Percentiles rank a stretch among this genome's conserved stretches.
Evolutionary conservation across 2,888 invertebrate genomes (phyloP).

Genomic region (Hydropsyche betteni): DNA sequence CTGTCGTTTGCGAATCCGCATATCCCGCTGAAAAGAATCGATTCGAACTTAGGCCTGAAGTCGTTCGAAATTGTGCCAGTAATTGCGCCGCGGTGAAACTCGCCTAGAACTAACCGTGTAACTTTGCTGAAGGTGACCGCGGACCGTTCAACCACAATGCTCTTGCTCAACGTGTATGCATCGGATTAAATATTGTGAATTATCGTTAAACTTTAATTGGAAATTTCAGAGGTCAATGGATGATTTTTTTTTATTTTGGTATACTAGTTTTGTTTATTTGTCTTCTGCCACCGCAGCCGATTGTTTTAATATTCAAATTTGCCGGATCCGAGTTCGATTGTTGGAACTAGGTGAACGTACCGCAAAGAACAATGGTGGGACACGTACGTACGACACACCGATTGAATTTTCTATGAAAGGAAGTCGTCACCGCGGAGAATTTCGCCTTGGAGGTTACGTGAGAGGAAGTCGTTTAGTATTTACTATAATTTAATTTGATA

Average conservation of each 20-base stretch:
- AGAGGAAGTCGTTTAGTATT: conserved; percentile 35
- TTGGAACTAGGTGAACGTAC: conserved; percentile 37
- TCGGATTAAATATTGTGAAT: too few relatives aligned
- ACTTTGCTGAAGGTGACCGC: conserved; percentile 1
- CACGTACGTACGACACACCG: conserved; percentile 2
- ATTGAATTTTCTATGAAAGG: conserved; percentile 36
- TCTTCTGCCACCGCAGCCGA: not conserved
- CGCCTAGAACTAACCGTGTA: not conserved
- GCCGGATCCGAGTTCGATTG: conserved; percentile 5
- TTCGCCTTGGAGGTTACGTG: conserved; percentile 37
- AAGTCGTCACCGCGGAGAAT: conserved; percentile 35
- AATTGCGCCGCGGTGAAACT: conserved; percentile 11
- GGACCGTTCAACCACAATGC: not conserved
- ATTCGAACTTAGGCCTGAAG: not conserved
- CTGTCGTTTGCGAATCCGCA: not conserved
- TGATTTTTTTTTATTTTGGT: not conserved
- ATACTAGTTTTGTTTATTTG: not conserved
- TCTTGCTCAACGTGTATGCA: too few relatives aligned
- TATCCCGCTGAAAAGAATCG: not conserved
- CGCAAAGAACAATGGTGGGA: conserved; percentile 26
- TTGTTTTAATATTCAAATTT: conserved; percentile 30
- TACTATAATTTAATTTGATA: not conserved
- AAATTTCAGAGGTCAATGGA: too few relatives aligned
- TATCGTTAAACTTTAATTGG: too few relatives aligned
- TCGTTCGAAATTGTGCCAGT: conserved; percentile 10